These are phyloP conservation scores for Spodoptera litura DNA, from an alignment of 1,140 invertebrate species.

Conservation along the genomic window DNA sequence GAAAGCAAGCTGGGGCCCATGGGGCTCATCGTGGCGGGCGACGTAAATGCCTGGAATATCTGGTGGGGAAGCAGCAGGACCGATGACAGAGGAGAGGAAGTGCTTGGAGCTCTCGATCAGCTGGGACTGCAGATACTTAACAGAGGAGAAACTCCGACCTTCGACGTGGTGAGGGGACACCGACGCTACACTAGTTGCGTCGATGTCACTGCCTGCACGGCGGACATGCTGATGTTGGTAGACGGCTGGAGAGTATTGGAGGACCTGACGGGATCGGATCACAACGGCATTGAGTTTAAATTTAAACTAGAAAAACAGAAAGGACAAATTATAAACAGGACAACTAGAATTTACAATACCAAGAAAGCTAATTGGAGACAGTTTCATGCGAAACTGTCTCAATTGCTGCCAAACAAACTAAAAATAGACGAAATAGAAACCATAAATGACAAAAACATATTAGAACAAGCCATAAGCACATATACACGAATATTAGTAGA, in stretches of 20 bases:
- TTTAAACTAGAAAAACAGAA: slow-evolving; percentile 26
- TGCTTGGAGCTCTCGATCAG: no score
- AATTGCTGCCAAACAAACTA: no score
- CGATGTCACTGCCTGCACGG: slow-evolving; percentile 55
- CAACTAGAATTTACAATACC: background rate
- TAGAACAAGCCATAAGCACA: no score
- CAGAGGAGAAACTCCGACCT: background rate
- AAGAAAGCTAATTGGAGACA: background rate
- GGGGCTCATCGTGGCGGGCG: background rate
- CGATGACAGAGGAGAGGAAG: background rate
- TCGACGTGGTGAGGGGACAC: slow-evolving; percentile 39
- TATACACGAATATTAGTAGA: slow-evolving; percentile 7
- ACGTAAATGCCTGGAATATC: background rate
- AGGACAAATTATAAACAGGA: background rate
- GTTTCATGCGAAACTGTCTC: no score
- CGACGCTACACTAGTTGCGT: slow-evolving; percentile 50
- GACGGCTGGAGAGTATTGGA: slow-evolving; percentile 36
- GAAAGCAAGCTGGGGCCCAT: background rate
- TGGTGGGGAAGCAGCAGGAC: no score
- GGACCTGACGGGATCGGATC: slow-evolving; percentile 41
- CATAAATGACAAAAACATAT: no score
- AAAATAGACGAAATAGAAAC: no score
- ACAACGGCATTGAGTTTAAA: slow-evolving; percentile 47
- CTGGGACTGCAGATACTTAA: no score
- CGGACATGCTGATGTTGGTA: slow-evolving; percentile 15